phyloP scores from a whole-genome alignment of 2,113 vertebrate species.

The Australoheros scitulus region DNA sequence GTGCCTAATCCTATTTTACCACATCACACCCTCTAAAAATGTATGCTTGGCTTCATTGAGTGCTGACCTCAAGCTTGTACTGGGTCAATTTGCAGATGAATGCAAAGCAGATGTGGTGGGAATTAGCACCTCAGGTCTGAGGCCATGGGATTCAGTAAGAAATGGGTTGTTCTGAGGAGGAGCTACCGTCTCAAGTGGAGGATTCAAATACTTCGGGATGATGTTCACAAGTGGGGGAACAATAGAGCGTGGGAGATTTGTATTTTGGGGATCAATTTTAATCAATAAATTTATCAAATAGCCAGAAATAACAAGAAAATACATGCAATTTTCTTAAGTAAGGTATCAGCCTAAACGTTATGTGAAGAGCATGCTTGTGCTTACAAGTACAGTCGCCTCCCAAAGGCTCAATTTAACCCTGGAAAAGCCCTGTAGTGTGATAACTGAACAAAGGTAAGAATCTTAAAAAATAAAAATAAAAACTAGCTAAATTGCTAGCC shows the following conservation, averaged over 20 bases:
- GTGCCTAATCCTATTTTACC: background rate
- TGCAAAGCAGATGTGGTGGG: background rate
- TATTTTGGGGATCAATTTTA: too few relatives aligned
- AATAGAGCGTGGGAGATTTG: background rate
- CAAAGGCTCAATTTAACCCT: background rate
- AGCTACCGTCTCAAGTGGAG: background rate
- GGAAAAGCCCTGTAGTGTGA: background rate
- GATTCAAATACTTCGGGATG: background rate
- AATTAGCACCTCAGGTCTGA: background rate
- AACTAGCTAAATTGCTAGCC: background rate
- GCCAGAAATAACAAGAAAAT: too few relatives aligned
- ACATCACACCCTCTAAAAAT: background rate
- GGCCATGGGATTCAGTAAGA: background rate
- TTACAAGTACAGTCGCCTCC: background rate
- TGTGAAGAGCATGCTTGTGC: background rate
- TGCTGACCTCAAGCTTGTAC: background rate
- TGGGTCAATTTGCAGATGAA: background rate
- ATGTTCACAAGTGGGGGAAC: background rate
- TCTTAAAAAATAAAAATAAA: too few relatives aligned
- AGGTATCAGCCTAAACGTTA: background rate
- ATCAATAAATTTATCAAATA: too few relatives aligned
- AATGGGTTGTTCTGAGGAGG: background rate
- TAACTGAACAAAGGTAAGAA: background rate
- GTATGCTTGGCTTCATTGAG: background rate
- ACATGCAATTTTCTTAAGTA: too few relatives aligned